Conservation (phyloP, 2,888 invertebrate genomes). For the Drosophila neonasuta region DNA sequence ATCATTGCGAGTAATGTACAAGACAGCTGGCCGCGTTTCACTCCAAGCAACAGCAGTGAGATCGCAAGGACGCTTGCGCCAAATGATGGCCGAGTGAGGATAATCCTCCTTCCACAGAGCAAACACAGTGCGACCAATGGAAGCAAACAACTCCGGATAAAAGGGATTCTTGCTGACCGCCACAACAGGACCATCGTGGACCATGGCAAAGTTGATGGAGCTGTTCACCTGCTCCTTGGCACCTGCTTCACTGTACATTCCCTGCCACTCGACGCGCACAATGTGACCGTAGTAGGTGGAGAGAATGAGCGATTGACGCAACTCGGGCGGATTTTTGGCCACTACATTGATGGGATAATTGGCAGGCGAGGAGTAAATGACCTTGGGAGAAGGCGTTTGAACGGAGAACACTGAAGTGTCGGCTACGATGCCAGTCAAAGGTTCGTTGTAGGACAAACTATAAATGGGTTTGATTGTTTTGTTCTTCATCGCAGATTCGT, state of each 20-base stretch:
- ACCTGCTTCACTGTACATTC: constrained; percentile 85
- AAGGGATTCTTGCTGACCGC: constrained; percentile 85
- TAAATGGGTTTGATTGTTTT: constrained; percentile 86
- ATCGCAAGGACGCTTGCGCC: constrained; percentile 85
- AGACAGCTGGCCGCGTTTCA: constrained; percentile 87
- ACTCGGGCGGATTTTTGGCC: constrained; percentile 58
- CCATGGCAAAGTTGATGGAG: constrained; percentile 82
- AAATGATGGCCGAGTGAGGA: constrained; percentile 85
- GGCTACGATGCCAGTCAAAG: constrained; percentile 81
- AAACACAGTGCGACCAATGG: constrained; percentile 89
- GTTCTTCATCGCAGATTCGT: constrained; percentile 86
- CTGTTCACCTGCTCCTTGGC: constrained; percentile 84
- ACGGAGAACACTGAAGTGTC: constrained; percentile 73
- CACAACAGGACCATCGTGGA: constrained; percentile 89
- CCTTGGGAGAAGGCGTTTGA: constrained; percentile 35
- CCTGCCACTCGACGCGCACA: constrained; percentile 84
- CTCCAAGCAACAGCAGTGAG: constrained; percentile 89
- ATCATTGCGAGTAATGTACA: constrained; percentile 88
- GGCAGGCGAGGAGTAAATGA: constrained; percentile 51
- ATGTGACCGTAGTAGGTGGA: constrained; percentile 79
- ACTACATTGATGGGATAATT: constrained; percentile 60
- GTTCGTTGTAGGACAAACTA: constrained; percentile 82
- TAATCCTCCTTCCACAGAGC: constrained; percentile 89
- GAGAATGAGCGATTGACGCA: constrained; percentile 67
- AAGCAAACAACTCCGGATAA: constrained; percentile 85